Evolutionary conservation across 2,888 invertebrate genomes (phyloP).

Genomic region (Hypsopygia costalis): DNA sequence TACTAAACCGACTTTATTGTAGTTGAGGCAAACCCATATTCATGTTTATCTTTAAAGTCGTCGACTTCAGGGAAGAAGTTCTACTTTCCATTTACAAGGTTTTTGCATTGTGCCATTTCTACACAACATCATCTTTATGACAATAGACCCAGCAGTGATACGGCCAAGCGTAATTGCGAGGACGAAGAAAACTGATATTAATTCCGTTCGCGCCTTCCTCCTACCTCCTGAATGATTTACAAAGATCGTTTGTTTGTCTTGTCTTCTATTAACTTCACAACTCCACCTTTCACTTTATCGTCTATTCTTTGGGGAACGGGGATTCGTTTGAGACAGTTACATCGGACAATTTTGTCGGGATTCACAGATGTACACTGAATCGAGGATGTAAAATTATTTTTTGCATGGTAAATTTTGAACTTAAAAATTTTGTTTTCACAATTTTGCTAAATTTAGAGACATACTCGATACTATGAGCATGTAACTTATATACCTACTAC

Average conservation of each 20-base stretch:
- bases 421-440: too few relatives aligned
- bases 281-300: neutral
- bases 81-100: too few relatives aligned
- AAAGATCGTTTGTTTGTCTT: slow-evolving; percentile 44
- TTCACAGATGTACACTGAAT: neutral
- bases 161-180: slow-evolving; percentile 67
- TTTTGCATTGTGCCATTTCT: too few relatives aligned
- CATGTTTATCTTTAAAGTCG: too few relatives aligned
- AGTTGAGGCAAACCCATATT: too few relatives aligned
- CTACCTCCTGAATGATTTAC: slow-evolving; percentile 51
- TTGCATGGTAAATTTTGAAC: too few relatives aligned
- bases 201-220: slow-evolving; percentile 45
- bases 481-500: too few relatives aligned
- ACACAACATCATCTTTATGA: slow-evolving; percentile 45
- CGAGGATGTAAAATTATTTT: neutral
- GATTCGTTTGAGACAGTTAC: slow-evolving; percentile 1
- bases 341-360: neutral
- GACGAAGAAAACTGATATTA: slow-evolving; percentile 74
- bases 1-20: too few relatives aligned
- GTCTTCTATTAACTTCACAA: neutral
- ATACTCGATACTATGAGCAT: too few relatives aligned
- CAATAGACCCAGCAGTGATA: slow-evolving; percentile 59
- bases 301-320: slow-evolving; percentile 5
- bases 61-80: too few relatives aligned
- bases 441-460: too few relatives aligned